Base-by-base conservation (phyloP, 2,888 invertebrate genomes). In the Tanypteryx hageni region DNA sequence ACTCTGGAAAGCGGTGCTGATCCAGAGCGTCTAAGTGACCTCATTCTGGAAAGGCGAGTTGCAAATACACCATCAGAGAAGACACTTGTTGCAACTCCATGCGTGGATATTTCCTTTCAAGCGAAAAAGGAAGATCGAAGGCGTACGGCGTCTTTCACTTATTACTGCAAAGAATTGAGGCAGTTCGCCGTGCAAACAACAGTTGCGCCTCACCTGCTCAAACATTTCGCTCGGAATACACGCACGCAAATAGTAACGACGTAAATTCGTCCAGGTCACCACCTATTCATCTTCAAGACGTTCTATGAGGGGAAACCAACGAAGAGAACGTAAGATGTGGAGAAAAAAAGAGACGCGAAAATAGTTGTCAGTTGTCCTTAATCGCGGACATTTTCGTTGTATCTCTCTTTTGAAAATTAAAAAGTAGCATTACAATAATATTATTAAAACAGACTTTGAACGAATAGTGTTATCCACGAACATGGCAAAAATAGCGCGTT, bases 21-120 rank as follows among this genome's bases (percentile, higher is more conserved):
- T 44, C 1, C 44, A 44, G 44, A 44, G 44, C 44, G 44, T 44
- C 1, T n/a, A 22, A 10, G 76, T 22, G 68, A 68, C 18, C 11
- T 0, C 76, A 11, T 86, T 85, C 44, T 64, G 14, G 16, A 89
- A 44, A n/a, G n/a, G 44, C n/a, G 31, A 44, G 89, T 64, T 89
- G 89, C 44, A 89, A 89, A 89, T 64, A 11, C 31, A 61, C 31
- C 4, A 86, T 64, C 61, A 61, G 64, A 83, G n/a, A 44, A 68
- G 89, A 89, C 89, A 89, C 89, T 89, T 89, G 89, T 89, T 89
- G 89, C 89, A 89, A 68, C 89, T 64, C 64, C 89, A 64, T 44
- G n/a, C 31, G 64, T 44, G 89, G 44, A 89, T 89, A 61, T 61
- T 89, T 89, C 44, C 89, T n/a, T n/a, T n/a, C 44, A n/a, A n/a